A percentile compares a stretch with the other conserved stretches of the same genome.
These are phyloP conservation scores for Eupsilia transversa DNA, from an alignment of 2,888 invertebrate species.

Conservation along the genomic window DNA sequence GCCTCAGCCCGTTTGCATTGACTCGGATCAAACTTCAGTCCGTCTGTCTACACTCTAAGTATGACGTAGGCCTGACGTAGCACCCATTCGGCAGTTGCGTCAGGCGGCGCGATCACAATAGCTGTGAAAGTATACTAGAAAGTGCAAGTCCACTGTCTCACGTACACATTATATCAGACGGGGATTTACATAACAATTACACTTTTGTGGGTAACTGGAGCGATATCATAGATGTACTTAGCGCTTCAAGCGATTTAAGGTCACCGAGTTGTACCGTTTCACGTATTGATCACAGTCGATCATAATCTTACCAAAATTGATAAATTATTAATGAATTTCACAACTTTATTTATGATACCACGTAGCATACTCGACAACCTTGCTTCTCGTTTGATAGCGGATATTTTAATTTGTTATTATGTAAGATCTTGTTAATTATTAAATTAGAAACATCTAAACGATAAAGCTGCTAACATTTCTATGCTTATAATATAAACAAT, in stretches of 20 bases:
- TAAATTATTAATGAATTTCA: conserved; percentile 63
- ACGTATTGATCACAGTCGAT: conserved; percentile 8
- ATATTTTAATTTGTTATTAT: conserved; percentile 44
- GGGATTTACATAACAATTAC: conserved; percentile 87
- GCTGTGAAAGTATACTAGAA: conserved; percentile 90
- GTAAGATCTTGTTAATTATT: conserved; percentile 33
- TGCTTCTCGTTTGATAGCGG: conserved; percentile 37
- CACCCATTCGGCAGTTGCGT: conserved; percentile 79
- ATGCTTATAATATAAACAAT: neutral
- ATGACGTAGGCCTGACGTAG: conserved; percentile 69
- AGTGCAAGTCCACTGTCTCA: conserved; percentile 87
- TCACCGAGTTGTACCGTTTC: conserved; percentile 35
- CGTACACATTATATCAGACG: conserved; percentile 88
- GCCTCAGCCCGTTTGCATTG: conserved; percentile 1
- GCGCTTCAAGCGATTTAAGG: conserved; percentile 47
- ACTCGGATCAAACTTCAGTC: conserved; percentile 12
- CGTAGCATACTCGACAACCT: conserved; percentile 49
- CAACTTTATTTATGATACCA: conserved; percentile 49
- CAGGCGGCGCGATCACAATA: conserved; percentile 80
- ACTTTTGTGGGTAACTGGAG: conserved; percentile 87
- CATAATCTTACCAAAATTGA: conserved; percentile 38
- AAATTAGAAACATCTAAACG: conserved; percentile 2
- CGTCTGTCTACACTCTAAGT: conserved; percentile 31
- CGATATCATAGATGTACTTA: conserved; percentile 75
- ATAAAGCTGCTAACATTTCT: conserved; percentile 4